Conservation (phyloP, 2,797 vertebrate species). For the Euphonia xanthogaster region DNA sequence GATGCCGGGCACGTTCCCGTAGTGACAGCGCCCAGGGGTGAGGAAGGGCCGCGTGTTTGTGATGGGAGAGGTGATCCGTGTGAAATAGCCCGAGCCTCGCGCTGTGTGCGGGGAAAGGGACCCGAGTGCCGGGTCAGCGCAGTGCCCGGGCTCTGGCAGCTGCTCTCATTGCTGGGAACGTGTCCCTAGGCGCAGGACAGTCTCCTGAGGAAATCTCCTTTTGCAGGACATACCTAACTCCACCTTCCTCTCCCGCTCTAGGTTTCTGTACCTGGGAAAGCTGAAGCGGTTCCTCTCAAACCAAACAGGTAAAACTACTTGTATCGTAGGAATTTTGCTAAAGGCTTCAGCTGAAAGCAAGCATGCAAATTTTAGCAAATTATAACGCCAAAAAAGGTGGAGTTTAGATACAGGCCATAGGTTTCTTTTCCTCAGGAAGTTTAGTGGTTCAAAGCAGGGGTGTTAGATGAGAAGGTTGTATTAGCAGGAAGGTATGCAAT, state of each 20-base stretch:
- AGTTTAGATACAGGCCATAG: neutral
- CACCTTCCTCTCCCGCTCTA: neutral
- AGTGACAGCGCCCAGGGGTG: rapidly evolving
- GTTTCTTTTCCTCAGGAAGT: neutral
- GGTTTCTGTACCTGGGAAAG: neutral
- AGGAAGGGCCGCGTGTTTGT: neutral
- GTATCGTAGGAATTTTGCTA: neutral
- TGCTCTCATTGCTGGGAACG: rapidly evolving
- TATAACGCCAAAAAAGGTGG: neutral
- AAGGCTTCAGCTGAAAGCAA: neutral
- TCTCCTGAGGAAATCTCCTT: neutral
- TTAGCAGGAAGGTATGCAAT: neutral
- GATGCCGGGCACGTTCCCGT: no score
- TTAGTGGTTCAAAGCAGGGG: neutral
- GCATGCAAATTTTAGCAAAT: neutral
- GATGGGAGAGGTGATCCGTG: neutral
- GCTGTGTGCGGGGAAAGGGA: neutral
- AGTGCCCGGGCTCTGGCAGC: neutral
- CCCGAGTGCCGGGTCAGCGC: rapidly evolving
- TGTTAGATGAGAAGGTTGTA: neutral
- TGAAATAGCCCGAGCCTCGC: rapidly evolving
- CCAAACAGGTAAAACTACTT: conserved; percentile 44
- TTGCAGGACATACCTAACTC: rapidly evolving
- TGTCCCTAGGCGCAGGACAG: neutral
- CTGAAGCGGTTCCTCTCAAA: neutral